These are phyloP conservation scores for Leucophenga maculata DNA, from an alignment of 2,888 invertebrate genomes.

Conservation along the genomic window DNA sequence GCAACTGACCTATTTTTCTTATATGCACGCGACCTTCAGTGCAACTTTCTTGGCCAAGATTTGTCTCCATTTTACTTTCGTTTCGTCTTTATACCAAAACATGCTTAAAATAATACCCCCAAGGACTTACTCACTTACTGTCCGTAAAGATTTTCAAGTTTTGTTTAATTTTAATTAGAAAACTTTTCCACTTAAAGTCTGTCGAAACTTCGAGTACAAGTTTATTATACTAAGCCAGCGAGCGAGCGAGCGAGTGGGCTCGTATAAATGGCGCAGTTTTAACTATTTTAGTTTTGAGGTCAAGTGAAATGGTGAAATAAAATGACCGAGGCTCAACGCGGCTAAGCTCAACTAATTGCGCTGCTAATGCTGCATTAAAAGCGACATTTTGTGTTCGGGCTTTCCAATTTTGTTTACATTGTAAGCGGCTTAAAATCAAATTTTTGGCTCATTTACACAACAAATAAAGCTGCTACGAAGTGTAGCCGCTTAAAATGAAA, in stretches of 20 bases:
- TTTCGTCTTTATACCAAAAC: background rate
- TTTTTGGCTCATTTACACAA: constrained; percentile 27
- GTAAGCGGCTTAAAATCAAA: constrained; percentile 42
- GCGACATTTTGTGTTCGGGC: constrained; percentile 8
- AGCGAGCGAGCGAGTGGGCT: background rate
- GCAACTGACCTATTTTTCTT: too few species aligned
- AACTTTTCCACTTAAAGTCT: constrained; percentile 58
- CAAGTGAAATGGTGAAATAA: background rate
- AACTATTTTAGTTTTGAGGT: too few species aligned
- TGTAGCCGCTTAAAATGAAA: background rate
- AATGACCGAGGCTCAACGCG: background rate
- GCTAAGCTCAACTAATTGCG: background rate
- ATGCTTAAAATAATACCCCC: background rate
- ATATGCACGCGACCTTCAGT: background rate
- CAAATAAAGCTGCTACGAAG: background rate
- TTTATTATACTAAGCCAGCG: background rate
- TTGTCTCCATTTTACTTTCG: background rate
- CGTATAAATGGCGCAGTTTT: background rate
- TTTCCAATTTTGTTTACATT: background rate
- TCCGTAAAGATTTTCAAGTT: constrained; percentile 29
- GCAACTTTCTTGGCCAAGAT: background rate
- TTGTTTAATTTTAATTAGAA: constrained; percentile 63
- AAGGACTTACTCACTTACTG: background rate
- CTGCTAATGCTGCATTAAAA: background rate
- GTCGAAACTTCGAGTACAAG: too few species aligned